These are phyloP conservation scores for Heterotilapia buettikoferi DNA, from an alignment of 2,113 vertebrate species.

Conservation along the genomic window DNA sequence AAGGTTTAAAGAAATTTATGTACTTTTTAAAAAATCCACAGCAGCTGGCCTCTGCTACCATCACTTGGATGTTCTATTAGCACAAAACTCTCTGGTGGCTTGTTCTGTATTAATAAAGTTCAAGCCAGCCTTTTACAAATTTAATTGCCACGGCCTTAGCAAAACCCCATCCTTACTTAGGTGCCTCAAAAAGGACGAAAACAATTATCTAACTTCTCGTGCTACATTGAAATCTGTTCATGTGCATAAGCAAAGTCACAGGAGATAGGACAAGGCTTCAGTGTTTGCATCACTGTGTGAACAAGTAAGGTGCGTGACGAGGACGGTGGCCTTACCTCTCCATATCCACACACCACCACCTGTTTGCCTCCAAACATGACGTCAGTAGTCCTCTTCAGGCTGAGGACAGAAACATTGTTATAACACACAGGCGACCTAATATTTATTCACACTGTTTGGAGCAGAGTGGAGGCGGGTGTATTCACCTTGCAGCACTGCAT, in stretches of 20 bases:
- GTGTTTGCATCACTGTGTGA: neutral
- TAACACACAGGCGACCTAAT: neutral
- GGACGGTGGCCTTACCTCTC: constrained; percentile 78
- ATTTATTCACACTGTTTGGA: neutral
- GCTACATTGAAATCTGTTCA: neutral
- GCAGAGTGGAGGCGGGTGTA: neutral
- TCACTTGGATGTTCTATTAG: neutral
- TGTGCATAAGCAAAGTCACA: neutral
- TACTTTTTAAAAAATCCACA: fast-evolving
- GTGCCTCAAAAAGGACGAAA: neutral
- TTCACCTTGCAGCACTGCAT: neutral
- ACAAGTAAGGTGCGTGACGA: neutral
- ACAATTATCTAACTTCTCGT: neutral
- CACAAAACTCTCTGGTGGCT: neutral
- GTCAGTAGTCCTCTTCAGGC: constrained; percentile 94
- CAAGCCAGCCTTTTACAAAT: fast-evolving
- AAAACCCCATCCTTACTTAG: neutral
- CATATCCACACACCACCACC: constrained; percentile 97
- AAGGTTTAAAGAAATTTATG: neutral
- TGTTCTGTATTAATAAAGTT: neutral
- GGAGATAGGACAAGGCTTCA: neutral
- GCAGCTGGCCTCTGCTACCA: neutral
- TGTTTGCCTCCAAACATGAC: constrained; percentile 99
- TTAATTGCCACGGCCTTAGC: neutral
- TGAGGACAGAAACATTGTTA: constrained; percentile 35